Evolutionary conservation across 2,113 vertebrate genomes (phyloP).

Genomic region (Ochotona curzoniae): DNA sequence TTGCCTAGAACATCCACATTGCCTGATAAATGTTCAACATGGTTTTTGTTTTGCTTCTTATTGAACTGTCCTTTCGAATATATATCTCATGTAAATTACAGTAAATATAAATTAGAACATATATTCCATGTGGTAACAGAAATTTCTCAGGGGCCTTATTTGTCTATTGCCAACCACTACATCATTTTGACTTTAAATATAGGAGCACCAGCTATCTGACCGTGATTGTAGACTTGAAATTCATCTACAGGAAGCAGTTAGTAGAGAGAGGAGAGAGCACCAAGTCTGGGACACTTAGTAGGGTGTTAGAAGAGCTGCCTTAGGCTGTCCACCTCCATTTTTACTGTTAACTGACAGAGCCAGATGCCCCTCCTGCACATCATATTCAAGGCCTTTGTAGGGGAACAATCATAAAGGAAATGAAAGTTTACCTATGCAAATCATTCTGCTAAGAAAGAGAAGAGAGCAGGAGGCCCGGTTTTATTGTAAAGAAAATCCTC

Average conservation of each 20-base stretch:
- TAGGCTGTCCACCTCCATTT: not conserved
- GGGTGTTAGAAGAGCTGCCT: not conserved
- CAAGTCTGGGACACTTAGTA: not conserved
- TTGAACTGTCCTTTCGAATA: not conserved
- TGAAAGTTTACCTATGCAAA: not conserved
- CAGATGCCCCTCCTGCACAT: not conserved
- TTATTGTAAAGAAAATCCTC: slow-evolving; percentile 43
- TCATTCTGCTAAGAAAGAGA: slow-evolving; percentile 38
- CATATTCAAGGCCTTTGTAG: slow-evolving; percentile 10
- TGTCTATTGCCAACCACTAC: slow-evolving; percentile 24
- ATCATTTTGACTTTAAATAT: slow-evolving; percentile 42
- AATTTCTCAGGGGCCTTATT: not conserved
- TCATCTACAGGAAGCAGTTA: slow-evolving; percentile 1
- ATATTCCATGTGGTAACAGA: not conserved
- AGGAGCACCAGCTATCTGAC: slow-evolving; percentile 9
- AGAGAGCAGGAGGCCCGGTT: not conserved
- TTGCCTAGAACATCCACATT: not conserved
- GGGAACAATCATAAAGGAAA: not conserved
- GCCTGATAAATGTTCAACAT: not conserved
- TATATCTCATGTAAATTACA: not conserved
- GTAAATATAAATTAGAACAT: no score
- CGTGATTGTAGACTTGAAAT: not conserved
- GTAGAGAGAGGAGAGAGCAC: not conserved
- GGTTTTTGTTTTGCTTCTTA: slow-evolving; percentile 33
- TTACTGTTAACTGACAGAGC: not conserved